Evolutionary conservation across 2,797 vertebrate species (phyloP).

Genomic region (Micropoecilia bifurca): DNA sequence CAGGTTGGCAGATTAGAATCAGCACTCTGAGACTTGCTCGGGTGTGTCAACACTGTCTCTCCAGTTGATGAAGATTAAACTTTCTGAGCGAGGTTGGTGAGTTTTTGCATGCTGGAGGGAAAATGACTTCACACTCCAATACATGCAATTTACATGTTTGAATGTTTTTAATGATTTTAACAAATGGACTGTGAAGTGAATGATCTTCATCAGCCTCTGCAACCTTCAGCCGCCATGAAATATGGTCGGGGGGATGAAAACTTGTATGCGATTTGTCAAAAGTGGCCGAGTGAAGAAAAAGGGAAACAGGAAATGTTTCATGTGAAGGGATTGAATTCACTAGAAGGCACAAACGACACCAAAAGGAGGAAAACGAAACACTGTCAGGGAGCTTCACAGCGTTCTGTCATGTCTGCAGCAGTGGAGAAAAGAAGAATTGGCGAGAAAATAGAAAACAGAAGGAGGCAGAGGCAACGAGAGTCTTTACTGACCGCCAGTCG

Average conservation of each 20-base stretch:
- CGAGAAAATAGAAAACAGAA: neutral
- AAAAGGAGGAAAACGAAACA: constrained; percentile 17
- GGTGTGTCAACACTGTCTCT: constrained; percentile 31
- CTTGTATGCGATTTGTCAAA: constrained; percentile 5
- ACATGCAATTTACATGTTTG: constrained; percentile 62
- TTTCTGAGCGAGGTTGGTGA: constrained; percentile 33
- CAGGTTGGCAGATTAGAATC: constrained; percentile 41
- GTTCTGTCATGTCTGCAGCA: constrained; percentile 13
- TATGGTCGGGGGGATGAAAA: neutral
- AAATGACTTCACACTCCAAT: constrained; percentile 59
- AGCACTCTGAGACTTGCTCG: neutral
- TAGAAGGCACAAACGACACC: constrained; percentile 27
- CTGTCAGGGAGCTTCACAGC: constrained; percentile 32
- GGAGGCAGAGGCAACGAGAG: constrained; percentile 13
- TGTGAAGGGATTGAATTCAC: constrained; percentile 11
- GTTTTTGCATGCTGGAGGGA: constrained; percentile 17
- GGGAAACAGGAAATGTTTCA: neutral
- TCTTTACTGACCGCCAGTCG: constrained; percentile 35
- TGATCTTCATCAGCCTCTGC: constrained; percentile 42
- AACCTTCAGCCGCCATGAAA: neutral
- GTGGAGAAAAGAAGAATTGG: neutral
- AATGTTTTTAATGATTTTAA: constrained; percentile 57
- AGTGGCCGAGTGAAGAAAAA: constrained; percentile 5
- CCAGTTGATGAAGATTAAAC: constrained; percentile 37
- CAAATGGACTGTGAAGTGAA: constrained; percentile 52